These are phyloP conservation scores for Folsomia candida DNA, from an alignment of 2,888 invertebrate species.

Conservation along the genomic window DNA sequence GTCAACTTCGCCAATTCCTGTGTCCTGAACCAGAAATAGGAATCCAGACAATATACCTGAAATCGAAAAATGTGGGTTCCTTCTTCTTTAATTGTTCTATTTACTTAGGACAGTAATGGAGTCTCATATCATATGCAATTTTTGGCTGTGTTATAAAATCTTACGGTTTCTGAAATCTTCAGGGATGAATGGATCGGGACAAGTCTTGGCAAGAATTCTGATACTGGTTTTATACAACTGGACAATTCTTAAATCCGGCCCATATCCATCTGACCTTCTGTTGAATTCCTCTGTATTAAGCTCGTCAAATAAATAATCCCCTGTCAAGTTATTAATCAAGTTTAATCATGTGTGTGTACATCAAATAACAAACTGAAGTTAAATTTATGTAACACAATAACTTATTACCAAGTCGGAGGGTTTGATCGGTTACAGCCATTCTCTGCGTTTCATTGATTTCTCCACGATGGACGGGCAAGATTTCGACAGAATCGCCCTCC, in stretches of 20 bases:
- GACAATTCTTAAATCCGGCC: conserved; percentile 30
- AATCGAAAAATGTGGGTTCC: too few relatives aligned
- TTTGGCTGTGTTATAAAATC: too few relatives aligned
- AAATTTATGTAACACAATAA: too few relatives aligned
- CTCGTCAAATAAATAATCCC: conserved; percentile 37
- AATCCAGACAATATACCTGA: conserved; percentile 41
- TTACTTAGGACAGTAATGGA: too few relatives aligned
- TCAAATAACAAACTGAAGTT: too few relatives aligned
- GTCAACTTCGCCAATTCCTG: conserved; percentile 38
- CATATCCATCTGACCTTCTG: conserved; percentile 3
- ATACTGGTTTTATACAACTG: conserved; percentile 32
- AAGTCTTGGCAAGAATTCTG: conserved; percentile 32
- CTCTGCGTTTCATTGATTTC: background rate
- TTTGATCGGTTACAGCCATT: conserved; percentile 27
- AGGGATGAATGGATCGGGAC: conserved; percentile 38
- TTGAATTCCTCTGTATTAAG: conserved; percentile 23
- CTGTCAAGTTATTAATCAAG: too few relatives aligned
- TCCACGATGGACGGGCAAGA: background rate
- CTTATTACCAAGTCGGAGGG: conserved; percentile 31
- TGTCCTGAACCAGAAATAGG: conserved; percentile 37
- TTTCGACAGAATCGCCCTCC: conserved; percentile 35
- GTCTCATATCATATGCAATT: too few relatives aligned
- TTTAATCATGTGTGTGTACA: too few relatives aligned
- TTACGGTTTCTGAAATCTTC: conserved; percentile 33
- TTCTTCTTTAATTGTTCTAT: too few relatives aligned